These are phyloP conservation scores for Rallus limicola DNA, from an alignment of 2,113 vertebrate species.

Conservation along the genomic window DNA sequence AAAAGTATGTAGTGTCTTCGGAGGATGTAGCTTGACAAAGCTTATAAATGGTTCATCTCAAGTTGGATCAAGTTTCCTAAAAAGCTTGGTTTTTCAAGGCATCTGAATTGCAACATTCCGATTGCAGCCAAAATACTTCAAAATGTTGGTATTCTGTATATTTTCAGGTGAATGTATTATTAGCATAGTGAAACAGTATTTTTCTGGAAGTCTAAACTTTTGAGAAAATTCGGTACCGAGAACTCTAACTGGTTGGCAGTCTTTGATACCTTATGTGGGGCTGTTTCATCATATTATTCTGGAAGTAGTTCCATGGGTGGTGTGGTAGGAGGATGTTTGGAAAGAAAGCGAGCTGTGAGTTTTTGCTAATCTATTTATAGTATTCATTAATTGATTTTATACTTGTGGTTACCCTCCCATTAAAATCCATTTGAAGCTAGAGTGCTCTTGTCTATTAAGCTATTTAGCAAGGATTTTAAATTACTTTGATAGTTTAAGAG, in stretches of 20 bases:
- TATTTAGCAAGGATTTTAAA: constrained; percentile 49
- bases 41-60: neutral
- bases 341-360: constrained; percentile 1
- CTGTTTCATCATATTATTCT: constrained; percentile 39
- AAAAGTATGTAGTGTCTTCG: neutral
- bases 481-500: constrained; percentile 53
- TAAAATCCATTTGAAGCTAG: constrained; percentile 67
- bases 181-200: neutral
- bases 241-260: neutral
- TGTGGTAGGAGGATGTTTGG: constrained; percentile 41
- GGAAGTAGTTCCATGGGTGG: constrained; percentile 45
- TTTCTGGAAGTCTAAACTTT: neutral
- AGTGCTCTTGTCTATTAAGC: constrained; percentile 59
- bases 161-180: neutral
- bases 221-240: neutral
- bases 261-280: constrained; percentile 27
- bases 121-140: neutral
- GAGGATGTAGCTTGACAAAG: neutral
- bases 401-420: constrained; percentile 61
- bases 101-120: neutral
- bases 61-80: neutral
- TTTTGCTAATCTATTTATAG: constrained; percentile 58
- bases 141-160: neutral
- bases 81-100: neutral
- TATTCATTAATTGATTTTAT: constrained; percentile 71